A percentile compares a stretch with the other conserved stretches of the same genome.
Conservation (phyloP, 1,140 invertebrate genomes). For the Panagrolaimus sp. region DNA sequence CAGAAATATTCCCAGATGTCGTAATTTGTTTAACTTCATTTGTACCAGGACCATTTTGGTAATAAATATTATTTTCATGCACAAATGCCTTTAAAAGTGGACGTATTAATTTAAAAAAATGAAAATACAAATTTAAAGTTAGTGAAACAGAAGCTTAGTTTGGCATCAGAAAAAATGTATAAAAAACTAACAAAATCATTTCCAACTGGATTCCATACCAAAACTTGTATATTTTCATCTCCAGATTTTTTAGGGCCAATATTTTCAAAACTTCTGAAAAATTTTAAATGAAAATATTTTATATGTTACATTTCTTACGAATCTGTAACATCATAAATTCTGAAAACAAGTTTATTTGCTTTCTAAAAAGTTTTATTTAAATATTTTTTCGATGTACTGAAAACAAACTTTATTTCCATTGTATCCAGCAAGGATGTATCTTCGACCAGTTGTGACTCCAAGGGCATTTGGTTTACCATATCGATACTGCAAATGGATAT, state of each 20-base stretch:
- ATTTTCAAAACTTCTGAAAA: slow-evolving; percentile 40
- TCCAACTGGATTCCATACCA: slow-evolving; percentile 36
- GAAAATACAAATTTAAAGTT: too few species aligned
- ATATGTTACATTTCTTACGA: not conserved
- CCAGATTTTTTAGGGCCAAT: slow-evolving; percentile 43
- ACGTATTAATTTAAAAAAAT: not conserved
- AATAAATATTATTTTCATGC: slow-evolving; percentile 46
- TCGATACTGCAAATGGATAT: not conserved
- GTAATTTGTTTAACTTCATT: slow-evolving; percentile 34
- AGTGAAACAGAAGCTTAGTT: too few species aligned
- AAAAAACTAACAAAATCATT: slow-evolving; percentile 39
- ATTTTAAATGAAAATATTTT: not conserved
- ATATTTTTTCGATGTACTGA: not conserved
- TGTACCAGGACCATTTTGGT: slow-evolving; percentile 37
- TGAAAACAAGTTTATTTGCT: not conserved
- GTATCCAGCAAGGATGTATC: slow-evolving; percentile 6
- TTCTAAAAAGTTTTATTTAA: not conserved
- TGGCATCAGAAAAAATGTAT: slow-evolving; percentile 14
- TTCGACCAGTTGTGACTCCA: not conserved
- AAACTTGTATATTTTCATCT: slow-evolving; percentile 38
- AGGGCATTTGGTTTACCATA: slow-evolving; percentile 1
- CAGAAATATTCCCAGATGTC: slow-evolving; percentile 22
- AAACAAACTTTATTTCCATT: not conserved
- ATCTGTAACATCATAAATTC: slow-evolving; percentile 5
- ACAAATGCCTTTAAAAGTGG: slow-evolving; percentile 45